Conservation (phyloP, 2,888 invertebrate genomes). For the Trachelus tabidus region DNA sequence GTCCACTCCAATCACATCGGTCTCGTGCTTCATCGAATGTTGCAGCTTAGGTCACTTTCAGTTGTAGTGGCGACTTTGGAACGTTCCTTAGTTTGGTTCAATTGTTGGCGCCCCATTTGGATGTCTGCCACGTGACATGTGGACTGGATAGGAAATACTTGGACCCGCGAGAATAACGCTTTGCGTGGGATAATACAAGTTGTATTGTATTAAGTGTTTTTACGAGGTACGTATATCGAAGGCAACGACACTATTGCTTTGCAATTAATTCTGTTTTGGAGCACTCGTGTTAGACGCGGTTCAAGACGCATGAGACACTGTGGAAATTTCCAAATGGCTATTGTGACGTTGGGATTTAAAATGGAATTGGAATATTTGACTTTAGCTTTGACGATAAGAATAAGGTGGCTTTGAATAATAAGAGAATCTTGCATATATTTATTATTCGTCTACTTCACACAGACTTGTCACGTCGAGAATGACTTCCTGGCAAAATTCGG, state of each 20-base stretch:
- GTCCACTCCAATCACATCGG: background rate
- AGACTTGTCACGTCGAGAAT: background rate
- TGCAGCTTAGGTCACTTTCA: background rate
- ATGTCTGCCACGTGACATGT: background rate
- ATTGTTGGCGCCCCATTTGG: background rate
- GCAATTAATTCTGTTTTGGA: background rate
- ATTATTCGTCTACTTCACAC: background rate
- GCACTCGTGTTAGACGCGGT: background rate
- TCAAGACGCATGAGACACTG: background rate
- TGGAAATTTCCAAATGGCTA: background rate
- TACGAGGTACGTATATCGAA: background rate
- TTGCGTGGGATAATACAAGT: background rate
- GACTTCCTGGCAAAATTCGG: background rate
- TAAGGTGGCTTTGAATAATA: background rate
- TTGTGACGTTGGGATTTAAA: background rate
- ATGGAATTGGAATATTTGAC: background rate
- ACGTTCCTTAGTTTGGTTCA: background rate
- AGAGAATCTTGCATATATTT: background rate
- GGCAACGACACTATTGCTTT: background rate
- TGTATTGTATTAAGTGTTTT: background rate
- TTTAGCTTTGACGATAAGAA: background rate
- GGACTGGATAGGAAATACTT: background rate
- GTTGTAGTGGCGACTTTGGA: background rate
- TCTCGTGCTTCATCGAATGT: background rate
- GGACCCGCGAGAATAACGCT: background rate